Evolutionary conservation across 2,113 vertebrate species (phyloP), one percentile per base, ranked within the genome.

Genomic region (Calypte anna): DNA sequence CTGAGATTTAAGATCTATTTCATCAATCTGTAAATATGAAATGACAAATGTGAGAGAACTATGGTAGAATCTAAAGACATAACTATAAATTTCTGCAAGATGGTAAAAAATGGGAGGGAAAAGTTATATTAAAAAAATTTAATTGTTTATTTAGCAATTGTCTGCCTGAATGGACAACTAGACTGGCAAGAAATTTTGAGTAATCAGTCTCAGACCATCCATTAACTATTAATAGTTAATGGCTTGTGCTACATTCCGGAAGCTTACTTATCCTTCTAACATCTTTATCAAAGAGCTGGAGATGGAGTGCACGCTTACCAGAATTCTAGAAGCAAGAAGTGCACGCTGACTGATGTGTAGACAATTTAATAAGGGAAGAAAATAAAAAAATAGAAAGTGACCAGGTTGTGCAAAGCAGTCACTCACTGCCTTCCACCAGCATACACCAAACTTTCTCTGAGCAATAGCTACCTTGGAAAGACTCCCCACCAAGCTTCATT

Each of bases 341-440:
- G 38, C 3, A 13, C 1, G 1, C 68, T 17, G 21, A 61, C 7
- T 0, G 0, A 68, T 55, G 55, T 44, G 36, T 68, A 74, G 18
- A 24, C 14, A 74, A 24, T 79, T 66, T 66, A 64, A 13, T 51
- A 59, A 61, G 40, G 40, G 33, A 16, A 21, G 12, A 3, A 23
- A 22, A 17, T 55, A 20, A 15, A 10, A 5, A 54, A 53, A 44
- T 33, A 10, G 3, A 12, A 33, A 38, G 5, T 7, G 72, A 64
- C 27, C 3, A 31, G 27, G 18, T 36, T 33, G 55, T 43, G 21
- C 24, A 86, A 85, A 67, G 10, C n/a, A 74, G 16, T 81, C 5
- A 13, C 6, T 73, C 27, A 21, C 36, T 9, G 36, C 22, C 25
- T 81, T 53, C 25, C 13, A 57, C 33, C 18, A 75, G 31, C 43